Percentiles rank a stretch among this genome's conserved stretches.
phyloP scores from a whole-genome alignment of 2,888 invertebrate genomes.

The Leptinotarsa juncta region DNA sequence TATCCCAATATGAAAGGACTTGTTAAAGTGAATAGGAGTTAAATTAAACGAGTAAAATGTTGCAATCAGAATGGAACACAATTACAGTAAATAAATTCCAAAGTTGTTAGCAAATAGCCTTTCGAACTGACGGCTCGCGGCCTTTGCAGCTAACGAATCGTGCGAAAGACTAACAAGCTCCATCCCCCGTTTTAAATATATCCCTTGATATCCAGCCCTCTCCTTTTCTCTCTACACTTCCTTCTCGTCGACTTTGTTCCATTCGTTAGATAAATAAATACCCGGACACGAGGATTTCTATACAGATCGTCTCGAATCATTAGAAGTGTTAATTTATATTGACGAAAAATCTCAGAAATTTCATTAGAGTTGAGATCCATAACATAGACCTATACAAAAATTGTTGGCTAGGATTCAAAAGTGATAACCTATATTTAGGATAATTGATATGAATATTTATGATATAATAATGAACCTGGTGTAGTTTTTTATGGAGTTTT shows the following conservation, averaged over 20 bases:
- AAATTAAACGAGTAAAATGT: conserved; percentile 55
- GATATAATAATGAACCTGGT: too few relatives aligned
- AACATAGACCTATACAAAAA: too few relatives aligned
- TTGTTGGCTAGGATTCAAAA: too few relatives aligned
- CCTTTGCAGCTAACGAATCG: conserved; percentile 57
- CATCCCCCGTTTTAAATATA: conserved; percentile 54
- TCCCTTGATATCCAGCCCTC: conserved; percentile 43
- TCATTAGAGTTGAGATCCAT: too few relatives aligned
- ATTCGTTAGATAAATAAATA: conserved; percentile 31
- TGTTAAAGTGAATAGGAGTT: conserved; percentile 48
- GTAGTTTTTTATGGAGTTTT: too few relatives aligned
- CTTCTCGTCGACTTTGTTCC: conserved; percentile 27
- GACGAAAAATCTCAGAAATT: too few relatives aligned
- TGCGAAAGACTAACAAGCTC: conserved; percentile 58
- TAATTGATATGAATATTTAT: too few relatives aligned
- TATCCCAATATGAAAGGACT: conserved; percentile 26
- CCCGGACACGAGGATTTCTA: conserved; percentile 14
- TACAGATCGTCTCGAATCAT: background rate
- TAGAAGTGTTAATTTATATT: background rate
- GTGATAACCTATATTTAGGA: too few relatives aligned
- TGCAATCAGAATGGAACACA: conserved; percentile 57
- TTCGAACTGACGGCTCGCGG: conserved; percentile 53
- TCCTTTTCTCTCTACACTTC: conserved; percentile 29
- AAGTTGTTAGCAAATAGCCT: conserved; percentile 58
- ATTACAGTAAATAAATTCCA: conserved; percentile 58